Evolutionary conservation across 35 echinoderm and acorn worm species (phyloP), one percentile per base, ranked within the genome.

Genomic region (Ophioderma brevispina): DNA sequence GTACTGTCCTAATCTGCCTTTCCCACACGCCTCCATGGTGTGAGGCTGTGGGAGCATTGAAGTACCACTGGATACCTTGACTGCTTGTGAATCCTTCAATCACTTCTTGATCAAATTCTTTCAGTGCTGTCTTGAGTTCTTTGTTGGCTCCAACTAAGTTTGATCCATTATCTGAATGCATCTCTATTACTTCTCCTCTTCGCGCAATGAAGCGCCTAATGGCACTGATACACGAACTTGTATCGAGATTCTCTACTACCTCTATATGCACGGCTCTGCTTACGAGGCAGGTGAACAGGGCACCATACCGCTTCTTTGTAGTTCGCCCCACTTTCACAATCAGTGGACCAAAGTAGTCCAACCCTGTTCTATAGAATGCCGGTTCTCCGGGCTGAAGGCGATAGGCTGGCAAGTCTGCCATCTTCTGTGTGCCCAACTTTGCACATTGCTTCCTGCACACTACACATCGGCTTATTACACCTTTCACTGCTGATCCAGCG

Each of bases 261-360:
- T 92, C 89, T 37, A 96, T 78, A 64, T 96, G 94, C 33, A 95
- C 80, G 34, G 89, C 89, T 37, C 94, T 41, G 31, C 32, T 88
- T 35, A 34, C 37, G 4, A 94, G n/a, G 32, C 87, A 94, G 0
- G 88, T 90, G 35, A 92, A 89, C 40, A 96, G 21, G 42, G 76
- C 80, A 0, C 88, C 82, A 78, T 90, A 94, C 39, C 93, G 10
- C 37, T 90, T 90, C 0, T 21, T 32, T 35, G 43, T 30, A 32
- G 18, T 64, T 21, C 79, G 64, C 0, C 88, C 89, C 42, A 55
- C 0, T 36, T 94, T 89, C 1, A 94, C 52, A 23, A 39, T 28
- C 0, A 91, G 76, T 10, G 81, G 89, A 31, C 86, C 86, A 78
- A 87, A 87, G 30, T 75, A 87, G 40, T 87, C 86, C 33, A 87